Conservation (phyloP, 2,797 vertebrate genomes). For the Chrysocyon brachyurus region DNA sequence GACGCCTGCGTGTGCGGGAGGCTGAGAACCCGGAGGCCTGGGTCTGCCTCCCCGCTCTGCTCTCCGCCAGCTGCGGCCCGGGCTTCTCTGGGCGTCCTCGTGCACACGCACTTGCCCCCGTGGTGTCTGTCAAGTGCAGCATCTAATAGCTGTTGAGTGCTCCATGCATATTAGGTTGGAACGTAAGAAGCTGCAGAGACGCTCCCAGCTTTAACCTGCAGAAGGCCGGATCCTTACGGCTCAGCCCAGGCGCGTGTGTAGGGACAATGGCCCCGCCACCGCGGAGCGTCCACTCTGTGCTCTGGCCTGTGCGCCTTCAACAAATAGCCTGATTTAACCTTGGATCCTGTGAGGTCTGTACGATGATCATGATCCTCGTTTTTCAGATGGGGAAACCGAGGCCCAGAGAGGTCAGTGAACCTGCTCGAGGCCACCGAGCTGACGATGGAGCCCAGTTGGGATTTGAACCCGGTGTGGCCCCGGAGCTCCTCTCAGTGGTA, state of each 20-base stretch:
- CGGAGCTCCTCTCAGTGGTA: background rate
- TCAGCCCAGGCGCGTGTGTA: rapidly evolving
- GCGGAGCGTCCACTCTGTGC: rapidly evolving
- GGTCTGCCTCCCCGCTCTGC: background rate
- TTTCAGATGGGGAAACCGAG: background rate
- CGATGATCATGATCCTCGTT: background rate
- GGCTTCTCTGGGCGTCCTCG: background rate
- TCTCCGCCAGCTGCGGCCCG: background rate
- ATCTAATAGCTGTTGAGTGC: background rate
- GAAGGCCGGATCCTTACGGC: rapidly evolving
- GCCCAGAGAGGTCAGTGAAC: background rate
- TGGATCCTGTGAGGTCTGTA: background rate
- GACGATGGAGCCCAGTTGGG: background rate
- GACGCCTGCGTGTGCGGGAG: background rate
- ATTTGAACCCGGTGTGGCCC: background rate
- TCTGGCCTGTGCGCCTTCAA: background rate
- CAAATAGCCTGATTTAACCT: background rate
- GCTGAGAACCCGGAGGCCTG: background rate
- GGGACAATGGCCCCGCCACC: too few relatives aligned
- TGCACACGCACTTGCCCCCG: rapidly evolving
- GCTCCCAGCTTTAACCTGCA: background rate
- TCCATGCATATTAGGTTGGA: background rate
- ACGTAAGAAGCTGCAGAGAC: background rate
- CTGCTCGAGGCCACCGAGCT: background rate
- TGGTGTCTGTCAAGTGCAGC: too few relatives aligned